Evolutionary conservation across 2,797 vertebrate genomes (phyloP), one percentile per base, ranked within the genome.

Genomic region (Tachyglossus aculeatus): DNA sequence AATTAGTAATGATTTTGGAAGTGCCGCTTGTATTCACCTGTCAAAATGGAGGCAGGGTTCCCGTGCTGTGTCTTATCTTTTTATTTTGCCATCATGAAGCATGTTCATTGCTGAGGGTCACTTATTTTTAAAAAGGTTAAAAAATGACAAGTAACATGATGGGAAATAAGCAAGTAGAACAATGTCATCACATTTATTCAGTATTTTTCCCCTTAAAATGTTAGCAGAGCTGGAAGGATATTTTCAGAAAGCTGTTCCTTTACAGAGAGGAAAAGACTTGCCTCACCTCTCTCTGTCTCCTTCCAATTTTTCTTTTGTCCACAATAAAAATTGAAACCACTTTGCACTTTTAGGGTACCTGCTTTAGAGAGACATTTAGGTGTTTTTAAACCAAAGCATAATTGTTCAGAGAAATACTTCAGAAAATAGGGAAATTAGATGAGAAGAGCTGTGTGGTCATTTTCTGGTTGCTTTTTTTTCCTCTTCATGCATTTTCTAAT

Each of bases 1-100:
- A 84, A 80, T 86, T 81, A 85, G 19, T 71, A 82, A 54, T 19
- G 56, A 81, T 56, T 31, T 71, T 73, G 11, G 61, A 82, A 77
- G 63, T 50, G 40, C 10, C 63, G 6, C 65, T 65, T 57, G 43
- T 33, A 66, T 41, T 75, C 71, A 76, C 71, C 78, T 81, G 82
- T 85, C 80, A 83, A 44, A 24, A 54, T 64, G 57, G 32, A 76
- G 37, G 31, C 38, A 41, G 47, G n/a, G 38, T 59, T 74, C 31
- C 4, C 5, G 9, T 40, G 31, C 9, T 61, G 24, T 29, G 57
- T 79, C 67, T 1, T 77, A 53, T 59, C 74, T 54, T 83, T 16
- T 75, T 69, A 85, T 34, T 70, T 41, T 84, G 27, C 44, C 31
- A 69, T 31, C 52, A n/a, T 12, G 41, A 64, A 72, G 43, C 27